A percentile compares a stretch with the other conserved stretches of the same genome.
Conservation (phyloP, 2,797 vertebrate species). For the Tragelaphus oryx region DNA sequence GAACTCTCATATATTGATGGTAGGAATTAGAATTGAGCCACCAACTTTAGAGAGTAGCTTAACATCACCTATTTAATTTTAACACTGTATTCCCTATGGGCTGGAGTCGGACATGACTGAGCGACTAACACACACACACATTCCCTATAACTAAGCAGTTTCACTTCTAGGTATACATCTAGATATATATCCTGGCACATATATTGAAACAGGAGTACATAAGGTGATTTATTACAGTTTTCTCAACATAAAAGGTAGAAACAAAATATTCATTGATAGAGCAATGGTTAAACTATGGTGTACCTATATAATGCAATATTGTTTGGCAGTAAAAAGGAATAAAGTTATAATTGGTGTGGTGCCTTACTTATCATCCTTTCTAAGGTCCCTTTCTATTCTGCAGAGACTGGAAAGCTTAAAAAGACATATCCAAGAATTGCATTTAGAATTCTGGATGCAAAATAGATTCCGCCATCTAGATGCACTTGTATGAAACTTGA, state of each 20-base stretch:
- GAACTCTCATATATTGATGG: background rate
- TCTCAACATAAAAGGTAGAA: background rate
- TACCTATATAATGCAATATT: background rate
- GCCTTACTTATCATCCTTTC: background rate
- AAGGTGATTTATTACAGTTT: background rate
- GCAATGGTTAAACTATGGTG: background rate
- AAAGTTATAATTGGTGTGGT: background rate
- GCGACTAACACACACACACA: background rate
- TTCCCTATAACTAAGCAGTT: background rate
- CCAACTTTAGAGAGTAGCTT: background rate
- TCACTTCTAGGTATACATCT: background rate
- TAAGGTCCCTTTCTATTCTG: background rate
- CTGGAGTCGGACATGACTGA: background rate
- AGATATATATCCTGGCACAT: background rate
- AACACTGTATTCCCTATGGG: background rate
- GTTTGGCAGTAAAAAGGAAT: background rate
- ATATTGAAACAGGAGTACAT: background rate
- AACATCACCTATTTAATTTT: background rate
- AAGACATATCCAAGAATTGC: background rate
- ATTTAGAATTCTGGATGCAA: background rate
- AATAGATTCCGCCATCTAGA: background rate
- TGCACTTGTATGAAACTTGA: background rate
- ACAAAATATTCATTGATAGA: background rate
- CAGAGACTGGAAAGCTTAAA: background rate
- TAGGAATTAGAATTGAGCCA: background rate